Conservation (phyloP, 2,113 vertebrate genomes). For the Phalacrocorax pelagicus region DNA sequence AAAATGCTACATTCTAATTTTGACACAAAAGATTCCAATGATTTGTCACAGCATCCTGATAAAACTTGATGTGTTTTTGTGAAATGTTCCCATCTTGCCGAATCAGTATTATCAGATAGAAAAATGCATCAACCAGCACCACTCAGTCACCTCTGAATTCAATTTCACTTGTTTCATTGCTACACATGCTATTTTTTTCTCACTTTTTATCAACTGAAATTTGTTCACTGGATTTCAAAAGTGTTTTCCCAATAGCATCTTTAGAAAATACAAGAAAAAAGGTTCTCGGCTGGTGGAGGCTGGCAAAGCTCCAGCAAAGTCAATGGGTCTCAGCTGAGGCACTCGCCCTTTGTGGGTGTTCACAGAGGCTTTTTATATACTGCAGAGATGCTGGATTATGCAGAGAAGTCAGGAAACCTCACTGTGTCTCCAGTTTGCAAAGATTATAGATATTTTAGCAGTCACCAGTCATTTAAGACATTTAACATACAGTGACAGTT, state of each 20-base stretch:
- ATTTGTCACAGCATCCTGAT: background rate
- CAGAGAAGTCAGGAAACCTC: slow-evolving; percentile 5
- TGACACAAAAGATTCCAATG: background rate
- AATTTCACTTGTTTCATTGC: background rate
- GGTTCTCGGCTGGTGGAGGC: slow-evolving; percentile 16
- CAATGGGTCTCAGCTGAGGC: slow-evolving; percentile 41
- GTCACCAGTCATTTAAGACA: background rate
- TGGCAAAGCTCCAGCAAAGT: slow-evolving; percentile 21
- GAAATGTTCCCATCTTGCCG: background rate
- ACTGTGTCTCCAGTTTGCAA: background rate
- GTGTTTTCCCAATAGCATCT: slow-evolving; percentile 46
- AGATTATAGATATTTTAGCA: background rate
- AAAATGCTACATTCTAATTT: background rate
- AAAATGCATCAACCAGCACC: background rate
- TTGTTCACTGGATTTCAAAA: slow-evolving; percentile 31
- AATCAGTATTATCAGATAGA: background rate
- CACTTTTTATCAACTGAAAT: slow-evolving; percentile 22
- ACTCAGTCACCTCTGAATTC: background rate
- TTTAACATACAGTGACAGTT: background rate
- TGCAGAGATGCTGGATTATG: slow-evolving; percentile 1
- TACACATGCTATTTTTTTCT: background rate
- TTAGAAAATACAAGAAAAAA: slow-evolving; percentile 31
- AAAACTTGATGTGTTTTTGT: background rate
- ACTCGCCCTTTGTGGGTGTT: slow-evolving; percentile 43
- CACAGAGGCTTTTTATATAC: slow-evolving; percentile 60